Percentiles rank a stretch among this genome's conserved stretches.
phyloP scores from a whole-genome alignment of 2,797 vertebrate genomes.

The Nasua narica region DNA sequence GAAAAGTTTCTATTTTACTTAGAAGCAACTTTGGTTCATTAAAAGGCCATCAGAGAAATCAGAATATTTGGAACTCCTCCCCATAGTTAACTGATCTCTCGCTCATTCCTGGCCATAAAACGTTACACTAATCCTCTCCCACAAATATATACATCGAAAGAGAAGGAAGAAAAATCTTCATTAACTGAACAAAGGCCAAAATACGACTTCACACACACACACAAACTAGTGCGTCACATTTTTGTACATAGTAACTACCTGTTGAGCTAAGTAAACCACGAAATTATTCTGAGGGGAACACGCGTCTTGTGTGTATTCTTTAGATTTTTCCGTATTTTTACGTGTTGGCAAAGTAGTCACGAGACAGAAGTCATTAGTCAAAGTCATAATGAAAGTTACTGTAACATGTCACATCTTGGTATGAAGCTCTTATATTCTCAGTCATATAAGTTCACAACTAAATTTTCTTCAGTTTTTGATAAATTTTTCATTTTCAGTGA shows the following conservation, averaged over 20 bases:
- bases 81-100: not conserved
- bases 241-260: not conserved
- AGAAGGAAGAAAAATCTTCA: not conserved
- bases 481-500: not conserved
- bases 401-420: not conserved
- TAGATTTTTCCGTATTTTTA: not conserved
- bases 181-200: not conserved
- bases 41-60: not conserved
- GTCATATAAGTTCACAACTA: not conserved
- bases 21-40: not conserved
- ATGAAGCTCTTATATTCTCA: not conserved
- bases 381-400: not conserved
- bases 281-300: not conserved
- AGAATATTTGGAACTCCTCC: not conserved
- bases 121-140: not conserved
- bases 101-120: not conserved
- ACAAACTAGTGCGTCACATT: not conserved
- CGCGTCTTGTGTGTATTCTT: not conserved
- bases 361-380: not conserved
- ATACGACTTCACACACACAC: not conserved
- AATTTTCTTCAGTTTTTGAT: not conserved
- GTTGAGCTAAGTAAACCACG: not conserved
- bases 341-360: not conserved
- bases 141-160: not conserved
- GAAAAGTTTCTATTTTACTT: not conserved